Base-by-base conservation (phyloP, 2,888 invertebrate genomes). In the Leuctra nigra region DNA sequence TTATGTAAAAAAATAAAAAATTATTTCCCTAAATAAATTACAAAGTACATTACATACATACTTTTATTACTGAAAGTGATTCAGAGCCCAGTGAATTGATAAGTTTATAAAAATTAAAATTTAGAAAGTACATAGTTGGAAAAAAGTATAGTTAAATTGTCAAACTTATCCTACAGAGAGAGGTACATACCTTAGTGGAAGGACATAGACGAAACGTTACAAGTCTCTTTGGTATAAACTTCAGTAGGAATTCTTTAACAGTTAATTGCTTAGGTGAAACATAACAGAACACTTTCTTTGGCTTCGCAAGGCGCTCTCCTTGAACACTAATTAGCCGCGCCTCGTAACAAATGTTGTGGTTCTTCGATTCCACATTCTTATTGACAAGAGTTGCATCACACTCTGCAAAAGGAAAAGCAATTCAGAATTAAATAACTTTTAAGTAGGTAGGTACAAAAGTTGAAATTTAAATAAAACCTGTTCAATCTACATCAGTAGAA, bases 191-290 rank as follows among this genome's bases (percentile, higher is more conserved):
- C 81, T 94, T 95, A 53, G 95, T 95, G 60, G 93, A 93, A 18
- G 95, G 95, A 70, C 94, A 94, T 55, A 96, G 79, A 35, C 95
- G 81, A 75, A 93, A 95, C 35, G 93, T 91, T 59, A 87, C 90
- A 65, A 95, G 80, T 66, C 93, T 79, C 74, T 92, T 94, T 54
- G 93, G 94, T 68, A 95, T 91, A 71, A 96, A 88, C 75, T 91
- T 92, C 65, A 95, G 77, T 65, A 94, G 82, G 78, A 91, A 90
- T 75, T 96, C 95, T 75, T 94, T 94, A 67, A 96, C 81, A 57
- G 90, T 91, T 64, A 96, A 79, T 76, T 90, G 94, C 73, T 93
- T 91, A 53, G 93, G 90, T 56, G 91, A 92, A 67, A 95, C 86
- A 72, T 89, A 92, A 73, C 91, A 90, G 63, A 88, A 82, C 59